phyloP scores from a whole-genome alignment of 2,113 vertebrate species.

The Apistogramma diplotaenia region DNA sequence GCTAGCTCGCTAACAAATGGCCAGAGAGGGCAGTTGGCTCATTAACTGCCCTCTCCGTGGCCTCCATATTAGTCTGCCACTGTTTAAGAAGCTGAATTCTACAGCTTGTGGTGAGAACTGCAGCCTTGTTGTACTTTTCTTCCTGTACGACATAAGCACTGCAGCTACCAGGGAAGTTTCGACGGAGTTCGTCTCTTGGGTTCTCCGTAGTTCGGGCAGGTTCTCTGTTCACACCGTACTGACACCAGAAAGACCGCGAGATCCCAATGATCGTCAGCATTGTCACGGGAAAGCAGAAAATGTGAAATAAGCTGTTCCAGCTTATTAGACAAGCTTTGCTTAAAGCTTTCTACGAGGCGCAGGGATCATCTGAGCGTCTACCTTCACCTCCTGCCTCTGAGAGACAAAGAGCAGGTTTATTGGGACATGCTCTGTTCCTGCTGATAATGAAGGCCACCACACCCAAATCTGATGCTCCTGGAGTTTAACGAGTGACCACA shows the following conservation, averaged over 20 bases:
- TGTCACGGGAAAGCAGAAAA: neutral
- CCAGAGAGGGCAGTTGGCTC: neutral
- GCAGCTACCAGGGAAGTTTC: neutral
- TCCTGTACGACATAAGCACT: neutral
- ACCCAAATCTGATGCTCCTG: neutral
- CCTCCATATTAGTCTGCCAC: neutral
- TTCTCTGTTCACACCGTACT: neutral
- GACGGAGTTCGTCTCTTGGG: neutral
- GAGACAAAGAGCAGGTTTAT: no score
- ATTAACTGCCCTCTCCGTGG: neutral
- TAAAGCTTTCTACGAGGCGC: neutral
- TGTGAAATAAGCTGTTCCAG: neutral
- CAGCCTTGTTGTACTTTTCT: neutral
- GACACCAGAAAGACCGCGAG: neutral
- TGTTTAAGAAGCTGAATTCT: neutral
- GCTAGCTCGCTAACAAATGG: conserved; percentile 19
- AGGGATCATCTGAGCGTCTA: no score
- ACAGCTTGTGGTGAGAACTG: neutral
- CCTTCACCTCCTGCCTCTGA: no score
- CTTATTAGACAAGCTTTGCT: neutral
- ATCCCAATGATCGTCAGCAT: neutral
- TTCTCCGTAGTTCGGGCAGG: neutral
- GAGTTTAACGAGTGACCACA: no score
- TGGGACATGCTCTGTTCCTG: neutral
- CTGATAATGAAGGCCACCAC: neutral